Evolutionary conservation across 2,797 vertebrate genomes (phyloP), one percentile per base, ranked within the genome.

Genomic region (Pristis pectinata): DNA sequence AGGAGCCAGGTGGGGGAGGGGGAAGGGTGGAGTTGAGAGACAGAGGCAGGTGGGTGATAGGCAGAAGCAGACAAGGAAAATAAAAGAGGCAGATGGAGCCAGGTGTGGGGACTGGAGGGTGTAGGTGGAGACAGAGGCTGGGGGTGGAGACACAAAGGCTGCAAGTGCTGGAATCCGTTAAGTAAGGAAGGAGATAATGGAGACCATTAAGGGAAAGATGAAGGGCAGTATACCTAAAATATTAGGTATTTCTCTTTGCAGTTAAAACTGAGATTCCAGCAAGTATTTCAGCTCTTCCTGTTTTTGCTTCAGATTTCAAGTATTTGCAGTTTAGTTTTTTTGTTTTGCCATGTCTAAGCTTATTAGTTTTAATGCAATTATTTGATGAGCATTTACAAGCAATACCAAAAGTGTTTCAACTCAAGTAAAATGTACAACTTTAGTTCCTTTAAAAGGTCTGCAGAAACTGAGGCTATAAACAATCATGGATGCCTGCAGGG

Each of bases 361-460:
- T 41, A 67, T 91, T 91, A 64, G 87, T 91, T 91, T 91, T 64
- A 91, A n/a, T n/a, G 64, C 5, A 34, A 91, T 91, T 67, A 91
- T 37, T 59, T 91, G 87, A 91, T 67, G 7, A 34, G 85, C 27
- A 85, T 34, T 59, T 89, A 89, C 27, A 89, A 89, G 89, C 53
- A 89, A 34, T 1, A 89, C 5, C 53, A 59, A 59, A 89, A n/a
- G 30, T 30, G 5, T 13, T 34, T 56, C 53, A 87, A 59, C 53
- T 87, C 85, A 34, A 59, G 89, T 89, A 89, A 89, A 89, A 89
- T 61, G 30, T 89, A 89, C 13, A 7, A 56, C 10, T 59, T 10
- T 59, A 89, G 59, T 89, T 11, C 85, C 53, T 61, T 89, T 85
- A n/a, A 24, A 13, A 10, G 24, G 30, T 89, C 44, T 80, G 56